These are phyloP conservation scores for Seriola aureovittata DNA, from an alignment of 2,113 vertebrate species.

Conservation along the genomic window DNA sequence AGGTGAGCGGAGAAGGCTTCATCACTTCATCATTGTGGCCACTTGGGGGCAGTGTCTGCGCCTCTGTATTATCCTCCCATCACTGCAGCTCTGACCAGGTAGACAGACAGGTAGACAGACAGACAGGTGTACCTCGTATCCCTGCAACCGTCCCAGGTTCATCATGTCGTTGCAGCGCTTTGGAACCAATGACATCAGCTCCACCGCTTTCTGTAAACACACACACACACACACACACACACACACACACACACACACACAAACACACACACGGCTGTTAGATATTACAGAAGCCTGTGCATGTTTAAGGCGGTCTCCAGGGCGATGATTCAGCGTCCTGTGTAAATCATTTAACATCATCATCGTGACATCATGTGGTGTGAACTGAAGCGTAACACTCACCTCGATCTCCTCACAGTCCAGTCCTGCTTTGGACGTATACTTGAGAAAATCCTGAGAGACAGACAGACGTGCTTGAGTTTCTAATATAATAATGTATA, in stretches of 20 bases:
- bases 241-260: too few relatives aligned
- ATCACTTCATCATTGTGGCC: too few relatives aligned
- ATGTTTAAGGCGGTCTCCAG: background rate
- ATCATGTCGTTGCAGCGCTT: constrained; percentile 99
- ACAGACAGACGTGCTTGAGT: background rate
- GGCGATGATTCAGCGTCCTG: constrained; percentile 4
- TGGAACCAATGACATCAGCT: constrained; percentile 97
- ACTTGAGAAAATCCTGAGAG: constrained; percentile 95
- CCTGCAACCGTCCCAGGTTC: constrained; percentile 97
- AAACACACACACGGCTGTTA: background rate
- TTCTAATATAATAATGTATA: too few relatives aligned
- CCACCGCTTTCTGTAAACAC: constrained; percentile 87
- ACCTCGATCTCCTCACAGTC: constrained; percentile 96
- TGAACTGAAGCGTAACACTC: background rate
- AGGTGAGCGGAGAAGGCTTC: too few relatives aligned
- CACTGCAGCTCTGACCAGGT: too few relatives aligned
- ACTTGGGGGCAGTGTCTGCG: too few relatives aligned
- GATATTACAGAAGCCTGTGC: constrained; percentile 15
- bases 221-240: background rate
- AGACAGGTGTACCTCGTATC: constrained; percentile 90
- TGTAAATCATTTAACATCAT: constrained; percentile 26
- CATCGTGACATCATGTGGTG: background rate
- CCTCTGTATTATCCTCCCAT: too few relatives aligned
- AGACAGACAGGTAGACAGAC: background rate
- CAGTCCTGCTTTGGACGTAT: constrained; percentile 94